phyloP scores from a whole-genome alignment of 2,797 vertebrate species.

The Falco naumanni region DNA sequence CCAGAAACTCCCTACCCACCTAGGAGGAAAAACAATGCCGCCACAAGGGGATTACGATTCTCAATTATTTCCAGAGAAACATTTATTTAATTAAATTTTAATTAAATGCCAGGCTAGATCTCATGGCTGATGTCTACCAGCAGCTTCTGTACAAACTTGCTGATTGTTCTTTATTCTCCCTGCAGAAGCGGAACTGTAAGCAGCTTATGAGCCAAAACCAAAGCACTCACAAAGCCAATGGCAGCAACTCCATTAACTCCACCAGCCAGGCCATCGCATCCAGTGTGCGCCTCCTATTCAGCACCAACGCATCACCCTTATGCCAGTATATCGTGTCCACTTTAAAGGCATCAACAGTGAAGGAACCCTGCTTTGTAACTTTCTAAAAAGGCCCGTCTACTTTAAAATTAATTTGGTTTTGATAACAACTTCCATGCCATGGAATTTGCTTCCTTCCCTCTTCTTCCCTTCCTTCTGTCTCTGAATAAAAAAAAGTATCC shows the following conservation, averaged over 20 bases:
- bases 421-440: background rate
- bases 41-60: background rate
- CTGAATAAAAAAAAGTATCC: background rate
- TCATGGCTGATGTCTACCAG: background rate
- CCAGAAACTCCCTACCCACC: background rate
- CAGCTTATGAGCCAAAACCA: background rate
- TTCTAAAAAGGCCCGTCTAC: background rate
- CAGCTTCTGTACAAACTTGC: background rate
- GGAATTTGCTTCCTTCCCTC: background rate
- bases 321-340: background rate
- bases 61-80: background rate
- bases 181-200: background rate
- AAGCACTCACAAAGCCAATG: background rate
- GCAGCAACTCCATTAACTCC: background rate
- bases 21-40: background rate
- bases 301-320: background rate
- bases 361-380: background rate
- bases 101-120: background rate
- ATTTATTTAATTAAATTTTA: background rate
- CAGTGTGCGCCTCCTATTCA: accelerated
- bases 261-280: background rate
- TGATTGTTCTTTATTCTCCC: background rate
- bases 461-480: background rate
- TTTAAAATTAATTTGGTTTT: background rate
- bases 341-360: background rate